Base-by-base conservation (phyloP, 2,888 invertebrate species). In the Dichetophora obliterata region DNA sequence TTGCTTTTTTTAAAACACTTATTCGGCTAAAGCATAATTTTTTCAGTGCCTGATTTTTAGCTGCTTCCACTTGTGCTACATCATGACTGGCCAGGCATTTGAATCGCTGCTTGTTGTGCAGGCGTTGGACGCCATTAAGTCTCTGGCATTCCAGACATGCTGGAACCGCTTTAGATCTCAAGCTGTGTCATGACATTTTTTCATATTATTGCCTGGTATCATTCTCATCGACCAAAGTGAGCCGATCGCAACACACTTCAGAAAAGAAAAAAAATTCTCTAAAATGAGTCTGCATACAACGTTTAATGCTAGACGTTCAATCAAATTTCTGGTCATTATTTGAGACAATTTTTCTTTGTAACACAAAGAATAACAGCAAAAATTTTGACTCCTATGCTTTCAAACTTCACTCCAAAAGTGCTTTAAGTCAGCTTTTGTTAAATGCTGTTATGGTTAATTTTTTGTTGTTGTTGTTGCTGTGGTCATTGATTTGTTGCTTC, bases 131-230 rank as follows among this genome's bases (percentile, higher is more conserved):
- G 85, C 85, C 86, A 82, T 81, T 82, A 83, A 83, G 85, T 86
- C 85, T 85, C 84, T 83, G 78, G 75, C 73, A 71, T 69, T 76
- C 85, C 85, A 85, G 85, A 85, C 85, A 83, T 77, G 70, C 71
- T 86, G 85, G 85, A 86, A 86, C 86, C 86, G 63, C 37, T n/a
- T 19, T 24, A 24, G 8, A 79, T 80, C 83, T 80, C 81, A 83
- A 75, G 84, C 74, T 74, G 74, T 74, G 74, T 57, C 65, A 66
- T 57, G 74, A 74, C 74, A 74, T 34, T 74, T 74, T 52, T 65
- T 27, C 59, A 66, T 16, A 9, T 24, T 34, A 52, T 66, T 66
- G 54, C 66, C 52, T 61, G 54, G 37, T 43, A 43, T 43, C 43
- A 14, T 43, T 43, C 11, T 43, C 43, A 14, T 11, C 1, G 2